phyloP scores from a whole-genome alignment of 2,113 vertebrate genomes.

The Nesoenas mayeri region DNA sequence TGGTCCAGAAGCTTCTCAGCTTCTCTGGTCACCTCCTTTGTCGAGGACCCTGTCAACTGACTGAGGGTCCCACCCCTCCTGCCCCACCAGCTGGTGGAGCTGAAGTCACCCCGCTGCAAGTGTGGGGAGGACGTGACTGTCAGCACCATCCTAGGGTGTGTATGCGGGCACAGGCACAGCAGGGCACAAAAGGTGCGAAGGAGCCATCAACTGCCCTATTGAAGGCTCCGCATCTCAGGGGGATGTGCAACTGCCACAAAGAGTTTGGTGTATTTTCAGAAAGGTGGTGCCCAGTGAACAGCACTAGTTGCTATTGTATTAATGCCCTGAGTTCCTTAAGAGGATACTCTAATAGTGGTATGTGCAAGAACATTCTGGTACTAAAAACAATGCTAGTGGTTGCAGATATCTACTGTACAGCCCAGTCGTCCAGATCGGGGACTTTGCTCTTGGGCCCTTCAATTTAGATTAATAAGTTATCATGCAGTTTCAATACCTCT shows the following conservation, averaged over 20 bases:
- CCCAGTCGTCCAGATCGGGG: background rate
- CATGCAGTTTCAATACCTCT: background rate
- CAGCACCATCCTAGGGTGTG: too few relatives aligned
- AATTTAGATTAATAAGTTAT: slow-evolving; percentile 20
- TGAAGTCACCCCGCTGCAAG: too few relatives aligned
- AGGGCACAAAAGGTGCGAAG: too few relatives aligned
- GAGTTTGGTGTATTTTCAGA: background rate
- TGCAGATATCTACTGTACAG: background rate
- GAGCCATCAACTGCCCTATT: too few relatives aligned
- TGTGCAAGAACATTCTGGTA: background rate
- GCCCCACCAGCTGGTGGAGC: too few relatives aligned
- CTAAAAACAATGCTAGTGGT: background rate
- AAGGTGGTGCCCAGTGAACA: background rate
- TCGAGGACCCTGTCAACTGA: too few relatives aligned
- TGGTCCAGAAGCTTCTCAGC: too few relatives aligned
- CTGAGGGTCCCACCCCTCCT: too few relatives aligned
- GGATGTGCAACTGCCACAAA: background rate
- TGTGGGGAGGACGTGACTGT: too few relatives aligned
- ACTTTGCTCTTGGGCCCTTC: background rate
- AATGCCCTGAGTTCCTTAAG: background rate
- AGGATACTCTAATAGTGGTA: background rate
- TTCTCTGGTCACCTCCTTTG: too few relatives aligned
- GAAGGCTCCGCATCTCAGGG: too few relatives aligned
- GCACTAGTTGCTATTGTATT: background rate
- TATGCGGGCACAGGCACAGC: too few relatives aligned